phyloP scores from a whole-genome alignment of 2,797 vertebrate species.

The Danio albolineatus region DNA sequence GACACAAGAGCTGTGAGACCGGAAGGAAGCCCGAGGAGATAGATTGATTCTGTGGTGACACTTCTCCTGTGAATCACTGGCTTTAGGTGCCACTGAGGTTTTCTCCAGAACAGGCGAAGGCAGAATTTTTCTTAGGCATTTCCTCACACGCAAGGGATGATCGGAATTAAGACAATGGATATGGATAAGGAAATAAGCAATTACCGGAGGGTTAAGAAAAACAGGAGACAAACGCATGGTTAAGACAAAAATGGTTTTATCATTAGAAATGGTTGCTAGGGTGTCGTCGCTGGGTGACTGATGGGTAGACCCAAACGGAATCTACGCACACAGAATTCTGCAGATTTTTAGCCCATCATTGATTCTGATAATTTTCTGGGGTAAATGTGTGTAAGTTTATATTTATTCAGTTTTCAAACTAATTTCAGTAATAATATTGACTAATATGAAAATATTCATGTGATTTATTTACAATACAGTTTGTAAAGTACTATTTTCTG shows the following conservation, averaged over 20 bases:
- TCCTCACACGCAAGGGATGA: conserved; percentile 40
- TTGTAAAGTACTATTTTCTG: too few species aligned
- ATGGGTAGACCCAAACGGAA: too few species aligned
- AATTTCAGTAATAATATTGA: too few species aligned
- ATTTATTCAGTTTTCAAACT: too few species aligned
- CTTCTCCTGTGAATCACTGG: conserved; percentile 56
- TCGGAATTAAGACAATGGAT: conserved; percentile 31
- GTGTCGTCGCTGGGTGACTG: background rate
- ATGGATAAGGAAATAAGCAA: conserved; percentile 31
- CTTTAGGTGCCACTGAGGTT: conserved; percentile 53
- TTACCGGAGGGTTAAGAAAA: conserved; percentile 16
- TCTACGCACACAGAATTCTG: too few species aligned
- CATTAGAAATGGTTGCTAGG: conserved; percentile 1
- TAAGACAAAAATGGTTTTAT: background rate
- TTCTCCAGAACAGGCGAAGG: conserved; percentile 51
- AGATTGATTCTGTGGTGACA: conserved; percentile 43
- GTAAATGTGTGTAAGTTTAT: too few species aligned
- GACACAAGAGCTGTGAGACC: conserved; percentile 1
- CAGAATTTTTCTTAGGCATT: conserved; percentile 27
- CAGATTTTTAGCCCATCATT: too few species aligned
- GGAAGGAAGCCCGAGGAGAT: conserved; percentile 54
- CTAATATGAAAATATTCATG: too few species aligned
- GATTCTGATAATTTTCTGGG: too few species aligned
- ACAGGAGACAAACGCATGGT: conserved; percentile 18
- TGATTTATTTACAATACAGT: too few species aligned